Conservation (phyloP, 1,140 invertebrate genomes). For the Drosophila guanche region DNA sequence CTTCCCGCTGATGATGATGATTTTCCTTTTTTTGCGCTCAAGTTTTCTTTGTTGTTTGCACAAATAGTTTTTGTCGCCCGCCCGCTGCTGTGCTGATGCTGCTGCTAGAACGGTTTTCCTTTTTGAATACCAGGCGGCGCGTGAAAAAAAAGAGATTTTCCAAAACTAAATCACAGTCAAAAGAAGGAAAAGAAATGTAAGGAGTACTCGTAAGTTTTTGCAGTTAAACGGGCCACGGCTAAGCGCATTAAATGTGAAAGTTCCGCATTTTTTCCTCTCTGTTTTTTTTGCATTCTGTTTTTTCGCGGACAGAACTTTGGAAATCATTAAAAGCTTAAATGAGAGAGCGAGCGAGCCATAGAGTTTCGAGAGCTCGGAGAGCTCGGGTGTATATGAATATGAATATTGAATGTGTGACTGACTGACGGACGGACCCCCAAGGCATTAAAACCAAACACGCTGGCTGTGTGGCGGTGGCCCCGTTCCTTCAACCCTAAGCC, state of each 20-base stretch:
- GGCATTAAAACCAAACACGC: conserved; percentile 69
- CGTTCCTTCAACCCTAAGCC: conserved; percentile 40
- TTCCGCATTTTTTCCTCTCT: background rate
- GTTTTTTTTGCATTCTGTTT: conserved; percentile 1
- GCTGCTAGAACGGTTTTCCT: conserved; percentile 55
- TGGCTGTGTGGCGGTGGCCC: conserved; percentile 37
- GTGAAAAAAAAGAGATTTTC: conserved; percentile 31
- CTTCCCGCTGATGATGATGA: conserved; percentile 54
- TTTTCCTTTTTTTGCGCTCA: conserved; percentile 72
- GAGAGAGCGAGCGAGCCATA: background rate
- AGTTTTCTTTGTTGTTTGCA: conserved; percentile 82
- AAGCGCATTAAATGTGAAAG: conserved; percentile 70
- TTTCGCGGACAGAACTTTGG: conserved; percentile 35
- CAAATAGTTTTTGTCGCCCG: conserved; percentile 76
- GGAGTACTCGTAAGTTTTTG: conserved; percentile 63
- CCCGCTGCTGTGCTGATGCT: conserved; percentile 8
- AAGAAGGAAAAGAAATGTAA: conserved; percentile 13
- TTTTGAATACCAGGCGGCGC: conserved; percentile 59
- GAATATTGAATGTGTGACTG: conserved; percentile 67
- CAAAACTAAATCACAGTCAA: conserved; percentile 23
- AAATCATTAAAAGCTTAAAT: conserved; percentile 74
- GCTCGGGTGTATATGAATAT: conserved; percentile 44
- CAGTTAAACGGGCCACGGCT: conserved; percentile 70
- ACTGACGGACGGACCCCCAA: conserved; percentile 20
- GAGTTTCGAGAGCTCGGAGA: conserved; percentile 6